Evolutionary conservation across 2,113 vertebrate genomes (phyloP).

Genomic region (Orycteropus afer): DNA sequence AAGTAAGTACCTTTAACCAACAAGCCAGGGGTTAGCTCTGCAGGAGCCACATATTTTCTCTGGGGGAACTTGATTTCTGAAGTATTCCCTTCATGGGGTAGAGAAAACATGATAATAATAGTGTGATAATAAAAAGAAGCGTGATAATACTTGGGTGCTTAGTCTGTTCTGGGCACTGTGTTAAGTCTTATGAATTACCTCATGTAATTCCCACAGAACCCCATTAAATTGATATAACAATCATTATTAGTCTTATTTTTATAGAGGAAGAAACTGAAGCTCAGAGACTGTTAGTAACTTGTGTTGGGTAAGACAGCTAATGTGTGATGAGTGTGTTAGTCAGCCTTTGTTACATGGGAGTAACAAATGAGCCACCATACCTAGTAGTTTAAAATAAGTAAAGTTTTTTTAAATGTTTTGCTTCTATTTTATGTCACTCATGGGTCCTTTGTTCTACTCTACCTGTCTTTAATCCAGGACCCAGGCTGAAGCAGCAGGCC

Average conservation of each 20-base stretch:
- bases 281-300: not conserved
- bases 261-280: conserved; percentile 27
- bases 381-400: conserved; percentile 17
- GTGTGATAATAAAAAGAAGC: not conserved
- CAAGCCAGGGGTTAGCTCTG: not conserved
- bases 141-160: not conserved
- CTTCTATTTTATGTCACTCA: not conserved
- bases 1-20: conserved; percentile 71
- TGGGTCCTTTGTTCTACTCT: not conserved
- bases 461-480: not conserved
- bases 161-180: not conserved
- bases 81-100: conserved; percentile 36
- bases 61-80: conserved; percentile 47
- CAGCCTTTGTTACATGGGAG: not conserved
- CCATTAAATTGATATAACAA: not conserved
- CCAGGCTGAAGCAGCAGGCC: not conserved
- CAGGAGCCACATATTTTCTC: not conserved
- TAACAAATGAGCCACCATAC: conserved; percentile 26
- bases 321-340: not conserved
- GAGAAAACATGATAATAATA: conserved; percentile 1
- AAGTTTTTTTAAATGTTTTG: not conserved
- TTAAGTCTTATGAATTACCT: not conserved
- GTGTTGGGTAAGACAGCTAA: not conserved
- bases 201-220: not conserved
- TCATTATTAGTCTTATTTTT: not conserved